Evolutionary conservation across 2,888 invertebrate genomes (phyloP).

Genomic region (Mythimna albipuncta): DNA sequence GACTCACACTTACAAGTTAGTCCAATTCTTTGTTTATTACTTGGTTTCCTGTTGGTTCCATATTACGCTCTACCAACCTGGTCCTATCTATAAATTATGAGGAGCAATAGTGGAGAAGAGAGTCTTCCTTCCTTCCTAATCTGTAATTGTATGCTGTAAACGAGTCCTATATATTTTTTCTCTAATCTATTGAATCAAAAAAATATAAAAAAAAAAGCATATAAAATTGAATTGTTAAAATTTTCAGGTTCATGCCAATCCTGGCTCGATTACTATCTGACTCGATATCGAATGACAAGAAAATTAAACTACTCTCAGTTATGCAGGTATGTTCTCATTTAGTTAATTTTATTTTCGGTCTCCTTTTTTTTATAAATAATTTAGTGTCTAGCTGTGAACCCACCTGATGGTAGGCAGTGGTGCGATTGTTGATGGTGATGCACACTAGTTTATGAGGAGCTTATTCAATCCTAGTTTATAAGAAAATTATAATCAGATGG

Average conservation of each 20-base stretch:
- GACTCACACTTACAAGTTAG: constrained; percentile 92
- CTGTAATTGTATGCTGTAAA: neutral
- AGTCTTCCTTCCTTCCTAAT: neutral
- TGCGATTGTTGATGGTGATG: too few species aligned
- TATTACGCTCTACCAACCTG: neutral
- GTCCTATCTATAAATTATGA: neutral
- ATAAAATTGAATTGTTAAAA: neutral
- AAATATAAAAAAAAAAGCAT: too few species aligned
- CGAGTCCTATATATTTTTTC: neutral
- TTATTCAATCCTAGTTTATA: too few species aligned
- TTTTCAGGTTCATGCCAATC: constrained; percentile 92
- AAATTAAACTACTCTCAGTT: constrained; percentile 91
- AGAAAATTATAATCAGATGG: too few species aligned
- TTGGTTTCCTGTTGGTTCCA: neutral
- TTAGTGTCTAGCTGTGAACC: too few species aligned
- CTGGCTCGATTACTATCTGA: constrained; percentile 91
- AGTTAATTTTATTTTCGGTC: neutral
- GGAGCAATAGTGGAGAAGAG: neutral
- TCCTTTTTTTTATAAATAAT: too few species aligned
- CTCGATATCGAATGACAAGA: constrained; percentile 91
- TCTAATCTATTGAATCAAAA: too few species aligned
- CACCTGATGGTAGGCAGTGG: too few species aligned
- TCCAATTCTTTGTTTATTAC: constrained; percentile 16
- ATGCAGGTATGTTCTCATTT: constrained; percentile 88
- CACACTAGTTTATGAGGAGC: too few species aligned